Evolutionary conservation across 2,888 invertebrate genomes (phyloP), one percentile per base, ranked within the genome.

Genomic region (Monopis laevigella): DNA sequence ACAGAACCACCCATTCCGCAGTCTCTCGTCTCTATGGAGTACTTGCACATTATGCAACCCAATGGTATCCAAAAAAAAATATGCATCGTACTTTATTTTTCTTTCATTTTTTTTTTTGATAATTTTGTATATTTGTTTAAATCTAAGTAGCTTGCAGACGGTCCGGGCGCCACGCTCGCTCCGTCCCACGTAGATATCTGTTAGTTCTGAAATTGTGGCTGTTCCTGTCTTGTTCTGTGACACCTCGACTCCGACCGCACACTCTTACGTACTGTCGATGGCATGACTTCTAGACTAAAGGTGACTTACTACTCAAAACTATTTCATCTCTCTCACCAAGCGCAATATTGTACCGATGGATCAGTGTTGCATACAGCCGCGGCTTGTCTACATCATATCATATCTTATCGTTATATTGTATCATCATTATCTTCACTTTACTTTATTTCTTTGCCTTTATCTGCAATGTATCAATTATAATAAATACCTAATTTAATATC

Each of bases 251-350:
- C n/a, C n/a, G 12, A 32, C 17, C 3, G 17, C 17, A 32, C 17
- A n/a, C 7, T 17, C 17, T 11, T 17, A 16, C 32, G 13, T 11
- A n/a, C 40, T 28, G 3, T 17, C 29, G 14, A 14, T 16, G 7
- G 40, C 40, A 40, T 24, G 19, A 10, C 40, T 18, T 19, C 16
- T 27, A 13, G 27, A 13, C 39, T 45, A 63, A 82, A 84, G 86
- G 86, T 86, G 86, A 86, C 86, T 85, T 86, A 87, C 86, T 87
- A 86, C 86, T 84, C 84, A 85, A 86, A 86, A 85, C 85, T 84
- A 74, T 69, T 13, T 16, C 40, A 14, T 19, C 12, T 26, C 12
- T 2, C 27, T 11, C 14, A 10, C 14, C 5, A 16, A 4, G 13
- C 27, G 26, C 24, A 14, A 5, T 21, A 21, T 21, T 21, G 24